phyloP scores from a whole-genome alignment of 2,113 vertebrate species.

The Mustela lutreola region DNA sequence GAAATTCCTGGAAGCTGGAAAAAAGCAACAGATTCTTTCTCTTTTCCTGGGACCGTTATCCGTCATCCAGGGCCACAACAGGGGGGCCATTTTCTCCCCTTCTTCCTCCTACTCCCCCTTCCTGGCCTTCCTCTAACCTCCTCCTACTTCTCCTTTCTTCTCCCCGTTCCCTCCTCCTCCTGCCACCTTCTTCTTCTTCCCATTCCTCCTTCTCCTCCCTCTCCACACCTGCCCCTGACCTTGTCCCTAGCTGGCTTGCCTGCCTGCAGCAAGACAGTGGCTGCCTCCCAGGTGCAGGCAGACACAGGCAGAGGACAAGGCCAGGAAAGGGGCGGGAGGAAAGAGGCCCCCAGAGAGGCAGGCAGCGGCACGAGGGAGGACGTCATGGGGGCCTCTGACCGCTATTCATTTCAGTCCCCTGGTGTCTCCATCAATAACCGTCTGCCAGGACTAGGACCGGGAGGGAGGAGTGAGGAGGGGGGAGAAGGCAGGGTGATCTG shows the following conservation, averaged over 20 bases:
- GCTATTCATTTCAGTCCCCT: slow-evolving; percentile 77
- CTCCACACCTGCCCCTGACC: slow-evolving; percentile 74
- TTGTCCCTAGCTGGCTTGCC: slow-evolving; percentile 74
- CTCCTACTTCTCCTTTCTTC: background rate
- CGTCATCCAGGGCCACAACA: background rate
- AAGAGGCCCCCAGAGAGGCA: slow-evolving; percentile 73
- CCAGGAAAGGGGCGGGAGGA: slow-evolving; percentile 71
- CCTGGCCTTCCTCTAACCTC: background rate
- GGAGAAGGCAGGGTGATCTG: background rate
- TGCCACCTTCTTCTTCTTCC: background rate
- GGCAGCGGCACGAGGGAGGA: slow-evolving; percentile 70
- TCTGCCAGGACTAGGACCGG: slow-evolving; percentile 66
- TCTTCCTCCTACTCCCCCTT: background rate
- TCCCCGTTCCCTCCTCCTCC: background rate
- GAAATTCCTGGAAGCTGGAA: slow-evolving; percentile 55
- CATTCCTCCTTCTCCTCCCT: background rate
- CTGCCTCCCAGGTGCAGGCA: slow-evolving; percentile 55
- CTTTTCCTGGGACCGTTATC: background rate
- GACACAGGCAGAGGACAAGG: slow-evolving; percentile 67
- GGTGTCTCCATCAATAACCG: slow-evolving; percentile 80
- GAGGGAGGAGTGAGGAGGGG: background rate
- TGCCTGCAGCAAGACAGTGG: slow-evolving; percentile 14
- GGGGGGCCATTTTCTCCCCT: background rate
- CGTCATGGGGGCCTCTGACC: slow-evolving; percentile 79
- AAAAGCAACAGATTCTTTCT: slow-evolving; percentile 62